Conservation (phyloP, 2,888 invertebrate genomes). For the Chirona hameri region DNA sequence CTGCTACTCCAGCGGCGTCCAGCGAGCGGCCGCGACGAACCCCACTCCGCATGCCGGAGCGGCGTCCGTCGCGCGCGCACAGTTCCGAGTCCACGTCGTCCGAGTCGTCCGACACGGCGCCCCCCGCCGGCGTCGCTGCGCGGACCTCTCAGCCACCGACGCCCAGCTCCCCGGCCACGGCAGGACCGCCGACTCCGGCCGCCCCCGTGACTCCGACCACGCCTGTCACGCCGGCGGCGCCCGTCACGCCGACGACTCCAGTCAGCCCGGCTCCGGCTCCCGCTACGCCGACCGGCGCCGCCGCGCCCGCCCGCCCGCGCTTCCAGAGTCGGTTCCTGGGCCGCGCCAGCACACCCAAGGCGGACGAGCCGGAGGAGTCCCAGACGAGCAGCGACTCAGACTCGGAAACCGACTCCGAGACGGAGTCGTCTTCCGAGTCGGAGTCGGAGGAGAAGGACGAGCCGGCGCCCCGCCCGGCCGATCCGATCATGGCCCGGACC, state of each 20-base stretch:
- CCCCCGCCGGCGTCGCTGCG: conserved; percentile 62
- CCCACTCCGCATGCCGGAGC: conserved; percentile 31
- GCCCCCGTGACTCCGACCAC: too few relatives aligned
- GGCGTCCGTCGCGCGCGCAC: conserved; percentile 38
- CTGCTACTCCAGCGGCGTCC: neutral
- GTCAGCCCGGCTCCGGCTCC: neutral
- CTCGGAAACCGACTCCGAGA: conserved; percentile 48
- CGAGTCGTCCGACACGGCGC: conserved; percentile 63
- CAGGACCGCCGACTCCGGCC: conserved; percentile 43
- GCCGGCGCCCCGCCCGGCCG: neutral
- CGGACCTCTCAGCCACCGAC: conserved; percentile 66
- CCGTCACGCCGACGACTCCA: too few relatives aligned
- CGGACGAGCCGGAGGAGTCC: too few relatives aligned
- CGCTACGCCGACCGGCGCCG: neutral
- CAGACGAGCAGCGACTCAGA: too few relatives aligned
- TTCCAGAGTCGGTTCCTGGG: conserved; percentile 81
- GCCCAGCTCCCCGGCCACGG: conserved; percentile 74
- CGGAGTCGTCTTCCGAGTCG: conserved; percentile 33
- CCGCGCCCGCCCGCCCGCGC: conserved; percentile 54
- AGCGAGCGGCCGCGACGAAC: conserved; percentile 27
- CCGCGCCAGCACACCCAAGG: conserved; percentile 63
- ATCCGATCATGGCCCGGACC: conserved; percentile 10
- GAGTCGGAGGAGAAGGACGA: conserved; percentile 52
- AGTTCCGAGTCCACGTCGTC: conserved; percentile 69
- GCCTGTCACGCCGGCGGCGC: too few relatives aligned